Evolutionary conservation across 2,888 invertebrate genomes (phyloP), one percentile per base, ranked within the genome.

Genomic region (Melanostoma scalare): DNA sequence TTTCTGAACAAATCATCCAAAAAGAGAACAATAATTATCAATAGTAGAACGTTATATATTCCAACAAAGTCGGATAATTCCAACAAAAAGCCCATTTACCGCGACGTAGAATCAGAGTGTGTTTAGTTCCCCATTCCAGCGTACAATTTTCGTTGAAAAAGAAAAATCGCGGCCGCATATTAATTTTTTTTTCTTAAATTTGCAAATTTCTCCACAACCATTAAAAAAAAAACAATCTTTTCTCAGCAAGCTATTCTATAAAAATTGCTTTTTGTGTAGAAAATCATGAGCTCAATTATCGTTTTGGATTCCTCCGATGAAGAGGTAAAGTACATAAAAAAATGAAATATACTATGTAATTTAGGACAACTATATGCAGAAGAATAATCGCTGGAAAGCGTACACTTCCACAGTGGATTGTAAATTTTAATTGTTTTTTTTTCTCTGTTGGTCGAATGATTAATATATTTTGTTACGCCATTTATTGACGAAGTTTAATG

Each of bases 251-350:
- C 31, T 56, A 6, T 35, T 6, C 40, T 69, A 2, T 56, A 63
- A 46, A 31, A 38, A 10, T 33, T 48, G 8, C 9, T 55, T 9
- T 44, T 55, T 5, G 4, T 8, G 46, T 50, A 42, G 35, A 71
- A 68, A 69, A 84, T 82, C 86, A 89, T 90, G 89, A 89, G 88
- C 86, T 88, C 89, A 74, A 89, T 90, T 86, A 90, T 91, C 86
- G 89, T 89, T 79, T 88, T 91, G 87, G 90, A 91, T 87, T 89
- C 90, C 67, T 90, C 90, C 69, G 91, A 91, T 79, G 91, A 91
- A 86, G 91, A 91, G 90, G 91, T 91, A 89, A 89, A 88, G 85
- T 38, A 50, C 30, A 63, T 44, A 86, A 86, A 74, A 74, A 74
- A 71, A 74, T 74, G 73, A 78, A 78, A 84, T 84, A 84, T 79